Evolutionary conservation across 2,113 vertebrate species (phyloP).

Genomic region (Sphyrna mokarran): DNA sequence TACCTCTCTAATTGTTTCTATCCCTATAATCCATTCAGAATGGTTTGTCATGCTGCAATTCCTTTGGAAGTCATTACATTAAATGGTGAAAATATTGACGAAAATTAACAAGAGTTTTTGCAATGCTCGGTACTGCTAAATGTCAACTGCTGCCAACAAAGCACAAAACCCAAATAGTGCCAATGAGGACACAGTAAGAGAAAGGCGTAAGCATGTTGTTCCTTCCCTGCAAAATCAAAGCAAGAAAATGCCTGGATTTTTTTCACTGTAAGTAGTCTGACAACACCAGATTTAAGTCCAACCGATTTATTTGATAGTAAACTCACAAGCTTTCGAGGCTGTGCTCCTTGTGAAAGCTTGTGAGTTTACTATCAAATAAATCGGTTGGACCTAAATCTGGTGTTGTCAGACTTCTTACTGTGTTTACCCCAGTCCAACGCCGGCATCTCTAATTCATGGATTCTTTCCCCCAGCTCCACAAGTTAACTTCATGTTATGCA

Average conservation of each 20-base stretch:
- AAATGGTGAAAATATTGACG: background rate
- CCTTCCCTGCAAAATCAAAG: background rate
- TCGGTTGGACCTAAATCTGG: too few relatives aligned
- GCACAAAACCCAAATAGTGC: background rate
- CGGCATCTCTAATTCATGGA: too few relatives aligned
- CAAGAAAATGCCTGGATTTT: background rate
- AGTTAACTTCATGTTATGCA: background rate
- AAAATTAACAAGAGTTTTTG: background rate
- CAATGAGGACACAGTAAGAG: background rate
- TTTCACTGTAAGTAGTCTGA: too few relatives aligned
- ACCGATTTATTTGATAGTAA: too few relatives aligned
- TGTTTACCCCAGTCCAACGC: too few relatives aligned
- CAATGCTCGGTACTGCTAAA: background rate
- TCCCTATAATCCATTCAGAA: background rate
- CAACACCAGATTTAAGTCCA: too few relatives aligned
- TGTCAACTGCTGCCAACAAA: background rate
- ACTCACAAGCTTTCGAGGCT: too few relatives aligned
- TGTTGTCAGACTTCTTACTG: too few relatives aligned
- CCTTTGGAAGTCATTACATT: background rate
- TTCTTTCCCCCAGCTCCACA: background rate
- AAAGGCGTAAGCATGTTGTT: background rate
- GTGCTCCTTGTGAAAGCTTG: too few relatives aligned
- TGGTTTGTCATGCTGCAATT: background rate
- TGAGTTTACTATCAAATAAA: too few relatives aligned
- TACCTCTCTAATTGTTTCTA: background rate